phyloP scores from a whole-genome alignment of 1,140 invertebrate genomes.

The Pachypeltis micranthus region DNA sequence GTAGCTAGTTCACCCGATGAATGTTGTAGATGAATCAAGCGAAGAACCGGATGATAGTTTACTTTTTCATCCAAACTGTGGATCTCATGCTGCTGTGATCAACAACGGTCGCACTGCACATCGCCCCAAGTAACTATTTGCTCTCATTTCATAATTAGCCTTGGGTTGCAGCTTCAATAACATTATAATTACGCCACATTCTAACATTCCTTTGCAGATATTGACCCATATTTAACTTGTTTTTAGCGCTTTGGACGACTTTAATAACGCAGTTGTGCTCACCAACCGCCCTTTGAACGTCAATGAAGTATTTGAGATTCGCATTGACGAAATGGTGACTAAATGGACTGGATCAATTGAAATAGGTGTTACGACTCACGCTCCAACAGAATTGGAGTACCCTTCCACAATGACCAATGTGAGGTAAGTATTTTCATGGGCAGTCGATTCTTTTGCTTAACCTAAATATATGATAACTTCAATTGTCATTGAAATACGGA shows the following conservation, averaged over 20 bases:
- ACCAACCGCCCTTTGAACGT: constrained; percentile 69
- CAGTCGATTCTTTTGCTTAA: no score
- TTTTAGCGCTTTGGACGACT: constrained; percentile 75
- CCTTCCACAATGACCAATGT: constrained; percentile 95
- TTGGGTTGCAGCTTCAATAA: no score
- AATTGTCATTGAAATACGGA: no score
- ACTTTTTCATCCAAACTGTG: constrained; percentile 79
- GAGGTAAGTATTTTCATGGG: constrained; percentile 51
- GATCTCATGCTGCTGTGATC: constrained; percentile 80
- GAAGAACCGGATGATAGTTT: constrained; percentile 49
- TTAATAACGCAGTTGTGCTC: constrained; percentile 92
- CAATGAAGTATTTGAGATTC: constrained; percentile 85
- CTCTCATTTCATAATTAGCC: no score
- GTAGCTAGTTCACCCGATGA: no score
- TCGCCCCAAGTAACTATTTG: constrained; percentile 83
- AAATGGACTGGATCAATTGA: constrained; percentile 96
- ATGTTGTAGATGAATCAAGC: constrained; percentile 36
- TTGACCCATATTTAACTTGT: constrained; percentile 3
- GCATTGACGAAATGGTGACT: constrained; percentile 72
- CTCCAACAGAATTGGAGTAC: constrained; percentile 76
- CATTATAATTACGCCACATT: no score
- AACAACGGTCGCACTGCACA: constrained; percentile 80
- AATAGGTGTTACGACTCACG: constrained; percentile 86
- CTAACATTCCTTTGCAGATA: background rate
- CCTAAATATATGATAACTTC: no score